Base-by-base conservation (phyloP, 2,888 invertebrate species). In the Plemyria rubiginata region DNA sequence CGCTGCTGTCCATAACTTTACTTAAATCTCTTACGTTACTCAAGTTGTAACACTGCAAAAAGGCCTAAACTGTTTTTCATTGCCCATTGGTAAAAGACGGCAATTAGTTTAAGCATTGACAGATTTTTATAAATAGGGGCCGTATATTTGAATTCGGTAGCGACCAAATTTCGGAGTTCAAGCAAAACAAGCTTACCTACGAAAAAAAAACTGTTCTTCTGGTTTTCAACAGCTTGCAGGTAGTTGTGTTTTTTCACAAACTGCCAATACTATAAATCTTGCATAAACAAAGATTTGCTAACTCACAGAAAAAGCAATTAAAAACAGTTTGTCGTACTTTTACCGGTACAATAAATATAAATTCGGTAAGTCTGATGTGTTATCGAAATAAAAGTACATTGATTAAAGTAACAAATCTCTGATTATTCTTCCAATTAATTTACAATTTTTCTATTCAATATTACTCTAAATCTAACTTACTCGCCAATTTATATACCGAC, bases 1-100 rank as follows among this genome's bases (percentile, higher is more conserved):
- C 43, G 41, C 53, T 53, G 43, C 53, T 28, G 9, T 53, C 29
- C 52, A 22, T 12, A 41, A 53, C 53, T 53, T 53, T 53, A 53
- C 43, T 41, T 28, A 40, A 28, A 32, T 5, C 8, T 32, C 32
- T 6, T 32, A 32, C 32, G 22, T 22, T 32, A 32, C 7, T 32
- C 32, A 32, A 32, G 8, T 32, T 22, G 22, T 2, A 22, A 22
- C 22, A 22, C 22, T 22, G 22, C 22, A 22, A 22, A 22, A 22
- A 22, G 22, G 2, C 22, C 22, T 1, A 3, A 1, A 22, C 22
- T 22, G 22, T 22, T 22, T 22, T 22, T 22, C 3, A 22, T 22
- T 22, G 3, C 22, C 22, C 22, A 22, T 22, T 22, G 22, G 22
- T 22, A 22, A 22, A 3, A 22, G 22, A 22, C 3, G 22, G 22